phyloP scores from a whole-genome alignment of 2,113 vertebrate species.

The Dasyurus viverrinus region DNA sequence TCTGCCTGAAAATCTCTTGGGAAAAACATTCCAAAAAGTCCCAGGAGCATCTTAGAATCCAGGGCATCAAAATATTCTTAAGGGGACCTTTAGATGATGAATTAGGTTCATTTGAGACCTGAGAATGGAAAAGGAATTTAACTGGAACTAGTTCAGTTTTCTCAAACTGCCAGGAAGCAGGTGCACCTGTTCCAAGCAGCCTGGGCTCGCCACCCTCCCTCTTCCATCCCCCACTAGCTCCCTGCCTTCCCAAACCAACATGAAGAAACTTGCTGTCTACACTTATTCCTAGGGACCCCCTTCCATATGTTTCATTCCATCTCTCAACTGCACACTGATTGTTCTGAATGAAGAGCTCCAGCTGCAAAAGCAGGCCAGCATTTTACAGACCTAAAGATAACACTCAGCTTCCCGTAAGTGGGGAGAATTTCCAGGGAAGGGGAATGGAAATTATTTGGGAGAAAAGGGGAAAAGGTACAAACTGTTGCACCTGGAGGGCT shows the following conservation, averaged over 20 bases:
- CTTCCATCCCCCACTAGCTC: conserved; percentile 18
- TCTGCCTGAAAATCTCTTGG: conserved; percentile 12
- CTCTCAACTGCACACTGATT: conserved; percentile 80
- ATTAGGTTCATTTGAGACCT: neutral
- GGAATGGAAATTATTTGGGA: conserved; percentile 54
- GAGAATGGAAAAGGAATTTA: neutral
- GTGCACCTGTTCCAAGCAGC: conserved; percentile 49
- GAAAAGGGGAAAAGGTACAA: conserved; percentile 12
- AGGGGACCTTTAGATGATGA: neutral
- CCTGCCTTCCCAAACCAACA: conserved; percentile 24
- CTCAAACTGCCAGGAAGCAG: conserved; percentile 26
- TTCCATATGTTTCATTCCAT: conserved; percentile 74
- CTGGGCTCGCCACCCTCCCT: neutral
- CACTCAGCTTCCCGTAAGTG: conserved; percentile 79
- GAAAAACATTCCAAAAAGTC: neutral
- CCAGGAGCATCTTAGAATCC: neutral
- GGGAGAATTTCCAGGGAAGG: conserved; percentile 68
- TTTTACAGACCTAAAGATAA: conserved; percentile 83
- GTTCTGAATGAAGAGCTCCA: conserved; percentile 85
- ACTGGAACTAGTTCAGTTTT: conserved; percentile 7
- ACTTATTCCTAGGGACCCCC: conserved; percentile 69
- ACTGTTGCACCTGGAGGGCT: neutral
- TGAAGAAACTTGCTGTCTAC: conserved; percentile 51
- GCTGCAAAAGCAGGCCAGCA: conserved; percentile 85
- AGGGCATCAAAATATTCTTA: conserved; percentile 7